phyloP scores from a whole-genome alignment of 2,113 vertebrate species.

The Ascaphus truei region DNA sequence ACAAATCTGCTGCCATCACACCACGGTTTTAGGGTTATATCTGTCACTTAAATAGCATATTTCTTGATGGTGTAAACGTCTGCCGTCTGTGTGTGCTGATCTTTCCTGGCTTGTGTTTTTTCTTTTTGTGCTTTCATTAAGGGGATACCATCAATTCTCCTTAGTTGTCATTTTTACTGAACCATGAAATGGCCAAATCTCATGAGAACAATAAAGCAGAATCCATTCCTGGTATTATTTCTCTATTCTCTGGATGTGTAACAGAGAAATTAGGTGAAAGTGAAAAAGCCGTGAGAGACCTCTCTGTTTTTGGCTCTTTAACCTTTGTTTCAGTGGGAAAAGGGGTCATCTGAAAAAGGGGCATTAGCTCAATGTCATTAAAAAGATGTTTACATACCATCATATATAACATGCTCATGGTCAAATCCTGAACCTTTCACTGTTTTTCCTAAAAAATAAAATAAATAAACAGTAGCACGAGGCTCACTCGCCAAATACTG shows the following conservation, averaged over 20 bases:
- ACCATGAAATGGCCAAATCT: conserved; percentile 4
- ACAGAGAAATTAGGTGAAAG: background rate
- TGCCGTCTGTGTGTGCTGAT: background rate
- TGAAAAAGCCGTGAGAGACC: background rate
- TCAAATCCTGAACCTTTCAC: no score
- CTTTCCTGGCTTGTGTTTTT: background rate
- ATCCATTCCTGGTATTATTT: background rate
- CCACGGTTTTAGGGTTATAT: no score
- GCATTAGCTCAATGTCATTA: background rate
- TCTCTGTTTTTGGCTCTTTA: background rate
- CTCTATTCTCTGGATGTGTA: background rate
- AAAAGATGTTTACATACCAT: background rate
- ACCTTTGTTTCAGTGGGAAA: background rate
- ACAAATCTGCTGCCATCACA: no score
- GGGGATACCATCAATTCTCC: background rate
- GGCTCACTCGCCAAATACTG: no score
- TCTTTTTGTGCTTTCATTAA: background rate
- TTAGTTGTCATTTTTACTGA: conserved; percentile 4
- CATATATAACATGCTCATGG: no score
- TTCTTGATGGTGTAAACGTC: background rate
- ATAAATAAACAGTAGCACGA: no score
- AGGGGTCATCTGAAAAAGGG: background rate
- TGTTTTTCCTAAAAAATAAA: no score
- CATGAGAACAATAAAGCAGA: background rate
- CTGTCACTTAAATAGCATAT: no score